phyloP scores from a whole-genome alignment of 2,888 invertebrate genomes.

The Alloplasta piceator region DNA sequence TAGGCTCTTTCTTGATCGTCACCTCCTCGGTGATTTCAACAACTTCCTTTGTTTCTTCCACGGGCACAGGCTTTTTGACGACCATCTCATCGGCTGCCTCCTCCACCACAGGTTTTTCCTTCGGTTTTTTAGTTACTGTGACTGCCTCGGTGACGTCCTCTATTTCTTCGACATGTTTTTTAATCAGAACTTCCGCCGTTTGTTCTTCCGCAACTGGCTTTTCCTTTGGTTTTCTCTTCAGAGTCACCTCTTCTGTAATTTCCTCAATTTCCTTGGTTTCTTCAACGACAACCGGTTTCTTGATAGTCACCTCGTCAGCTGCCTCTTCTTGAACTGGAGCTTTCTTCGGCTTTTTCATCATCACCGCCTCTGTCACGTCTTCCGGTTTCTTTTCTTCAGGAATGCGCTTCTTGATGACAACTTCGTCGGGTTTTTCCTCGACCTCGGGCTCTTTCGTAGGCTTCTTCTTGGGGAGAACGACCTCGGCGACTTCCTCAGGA shows the following conservation, averaged over 20 bases:
- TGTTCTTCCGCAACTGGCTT: constrained; percentile 68
- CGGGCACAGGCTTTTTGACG: constrained; percentile 70
- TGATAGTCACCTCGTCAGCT: constrained; percentile 71
- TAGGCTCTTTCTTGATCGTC: constrained; percentile 63
- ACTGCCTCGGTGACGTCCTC: constrained; percentile 69
- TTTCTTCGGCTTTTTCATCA: constrained; percentile 69
- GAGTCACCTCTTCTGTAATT: constrained; percentile 77
- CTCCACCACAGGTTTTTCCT: constrained; percentile 70
- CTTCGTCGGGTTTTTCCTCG: constrained; percentile 73
- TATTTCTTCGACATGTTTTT: constrained; percentile 64
- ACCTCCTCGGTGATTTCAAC: constrained; percentile 70
- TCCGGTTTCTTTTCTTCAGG: constrained; percentile 70
- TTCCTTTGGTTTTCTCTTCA: constrained; percentile 73
- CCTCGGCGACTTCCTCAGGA: constrained; percentile 67
- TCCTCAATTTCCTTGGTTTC: constrained; percentile 71
- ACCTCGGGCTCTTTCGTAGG: constrained; percentile 68
- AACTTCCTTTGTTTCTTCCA: constrained; percentile 68
- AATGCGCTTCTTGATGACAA: constrained; percentile 70
- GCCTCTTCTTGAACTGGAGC: constrained; percentile 69
- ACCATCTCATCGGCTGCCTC: constrained; percentile 70
- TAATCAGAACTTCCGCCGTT: constrained; percentile 81
- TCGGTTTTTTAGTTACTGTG: constrained; percentile 68
- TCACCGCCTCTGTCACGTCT: constrained; percentile 66
- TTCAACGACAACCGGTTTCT: constrained; percentile 70
- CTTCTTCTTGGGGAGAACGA: constrained; percentile 73